These are phyloP conservation scores for Diabrotica balteata DNA, from an alignment of 2,888 invertebrate genomes.

Conservation along the genomic window DNA sequence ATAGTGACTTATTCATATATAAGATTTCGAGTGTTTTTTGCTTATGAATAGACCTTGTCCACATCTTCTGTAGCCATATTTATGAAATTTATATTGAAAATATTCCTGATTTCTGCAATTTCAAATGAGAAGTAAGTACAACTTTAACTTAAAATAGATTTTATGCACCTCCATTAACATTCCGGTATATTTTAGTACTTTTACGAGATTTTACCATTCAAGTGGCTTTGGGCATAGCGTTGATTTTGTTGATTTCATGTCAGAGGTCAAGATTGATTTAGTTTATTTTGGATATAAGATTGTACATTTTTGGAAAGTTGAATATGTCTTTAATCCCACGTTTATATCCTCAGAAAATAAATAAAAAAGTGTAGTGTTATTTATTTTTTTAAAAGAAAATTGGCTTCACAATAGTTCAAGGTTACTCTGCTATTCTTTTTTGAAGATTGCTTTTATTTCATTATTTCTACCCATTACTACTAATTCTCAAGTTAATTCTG, in stretches of 20 bases:
- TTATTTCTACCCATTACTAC: not conserved
- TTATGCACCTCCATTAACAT: not conserved
- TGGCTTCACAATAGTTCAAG: conserved; percentile 43
- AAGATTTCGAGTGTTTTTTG: conserved; percentile 38
- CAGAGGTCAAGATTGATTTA: conserved; percentile 49
- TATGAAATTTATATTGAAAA: conserved; percentile 60
- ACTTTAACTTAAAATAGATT: conserved; percentile 3
- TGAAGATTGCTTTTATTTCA: conserved; percentile 29
- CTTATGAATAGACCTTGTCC: conserved; percentile 46
- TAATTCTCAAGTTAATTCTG: no score
- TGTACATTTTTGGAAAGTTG: conserved; percentile 21
- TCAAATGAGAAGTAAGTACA: conserved; percentile 55
- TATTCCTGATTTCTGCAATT: conserved; percentile 48
- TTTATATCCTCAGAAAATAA: conserved; percentile 10
- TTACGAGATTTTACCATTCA: conserved; percentile 30
- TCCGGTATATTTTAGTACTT: conserved; percentile 14
- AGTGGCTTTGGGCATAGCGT: conserved; percentile 42
- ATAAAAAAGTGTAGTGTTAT: conserved; percentile 14
- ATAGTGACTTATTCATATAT: conserved; percentile 36
- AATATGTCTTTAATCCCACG: not conserved
- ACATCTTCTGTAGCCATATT: conserved; percentile 68
- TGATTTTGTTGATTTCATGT: conserved; percentile 45
- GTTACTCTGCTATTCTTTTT: conserved; percentile 42
- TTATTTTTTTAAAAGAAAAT: conserved; percentile 22
- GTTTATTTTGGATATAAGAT: conserved; percentile 38